Percentiles rank a stretch among this genome's conserved stretches.
phyloP scores from a whole-genome alignment of 2,888 invertebrate genomes.

The Agrochola circellaris region DNA sequence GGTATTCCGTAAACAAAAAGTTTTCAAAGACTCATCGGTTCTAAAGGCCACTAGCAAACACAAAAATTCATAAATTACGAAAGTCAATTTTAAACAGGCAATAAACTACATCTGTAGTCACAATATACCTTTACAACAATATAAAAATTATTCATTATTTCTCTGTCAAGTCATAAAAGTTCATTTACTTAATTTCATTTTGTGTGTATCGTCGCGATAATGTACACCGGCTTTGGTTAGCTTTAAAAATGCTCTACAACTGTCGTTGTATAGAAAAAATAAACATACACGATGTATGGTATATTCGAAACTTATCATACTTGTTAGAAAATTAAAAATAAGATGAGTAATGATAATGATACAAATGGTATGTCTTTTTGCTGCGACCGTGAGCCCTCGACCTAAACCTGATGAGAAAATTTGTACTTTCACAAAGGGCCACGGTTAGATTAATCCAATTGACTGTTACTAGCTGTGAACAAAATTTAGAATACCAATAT shows the following conservation, averaged over 20 bases:
- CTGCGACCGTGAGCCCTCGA: constrained; percentile 77
- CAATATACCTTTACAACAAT: constrained; percentile 74
- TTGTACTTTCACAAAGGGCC: constrained; percentile 87
- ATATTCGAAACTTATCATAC: constrained; percentile 66
- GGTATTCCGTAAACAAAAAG: not conserved
- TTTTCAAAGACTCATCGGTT: constrained; percentile 67
- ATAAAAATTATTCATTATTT: constrained; percentile 75
- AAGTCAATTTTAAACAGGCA: constrained; percentile 84
- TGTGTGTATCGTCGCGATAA: constrained; percentile 77
- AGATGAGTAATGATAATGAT: constrained; percentile 75
- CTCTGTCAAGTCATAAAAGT: constrained; percentile 80
- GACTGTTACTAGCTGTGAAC: constrained; percentile 69
- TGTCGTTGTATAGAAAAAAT: constrained; percentile 74
- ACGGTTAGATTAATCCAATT: constrained; percentile 69
- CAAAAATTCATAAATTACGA: constrained; percentile 83
- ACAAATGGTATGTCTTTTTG: constrained; percentile 80
- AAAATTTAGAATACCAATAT: constrained; percentile 78
- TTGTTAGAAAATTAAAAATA: constrained; percentile 71
- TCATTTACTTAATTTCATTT: constrained; percentile 85
- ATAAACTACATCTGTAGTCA: constrained; percentile 75
- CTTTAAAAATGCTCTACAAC: constrained; percentile 72
- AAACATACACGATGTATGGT: constrained; percentile 77
- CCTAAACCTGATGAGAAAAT: constrained; percentile 87
- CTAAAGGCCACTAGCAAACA: constrained; percentile 80
- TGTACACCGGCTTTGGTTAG: constrained; percentile 79